Evolutionary conservation across 2,888 invertebrate species (phyloP), one percentile per base, ranked within the genome.

Genomic region (Hylaea fasciaria): DNA sequence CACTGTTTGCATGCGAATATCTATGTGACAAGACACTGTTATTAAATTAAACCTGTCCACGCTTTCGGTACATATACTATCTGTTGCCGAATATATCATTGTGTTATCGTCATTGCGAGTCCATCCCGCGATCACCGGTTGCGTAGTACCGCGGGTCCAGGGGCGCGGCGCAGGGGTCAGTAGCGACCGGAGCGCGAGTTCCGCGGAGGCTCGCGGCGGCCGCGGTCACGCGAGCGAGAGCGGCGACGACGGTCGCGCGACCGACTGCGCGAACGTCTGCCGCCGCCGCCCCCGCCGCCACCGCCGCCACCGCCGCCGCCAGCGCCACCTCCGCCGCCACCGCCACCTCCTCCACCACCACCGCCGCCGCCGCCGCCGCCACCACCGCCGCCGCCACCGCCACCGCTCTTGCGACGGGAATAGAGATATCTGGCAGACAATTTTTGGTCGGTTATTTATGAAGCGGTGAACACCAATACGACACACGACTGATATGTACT

Each of bases 391-490:
- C 62, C 57, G 32, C 62, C 62, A 14, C 64, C 64, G 37, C 65
- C 66, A 28, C 65, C 66, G 37, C 93, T 93, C 85, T 86, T 86
- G 86, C 96, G 94, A 12, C 96, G 94, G 48, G 96, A 95, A 87
- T 96, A 95, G 76, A 96, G 82, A 85, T 96, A 95, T 79, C 95
- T 94, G 81, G 1, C 85, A 73, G 10, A 54, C 57, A 10, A 40
- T 14, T n/a, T 37, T 37, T 12, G n/a, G 3, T 35, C 9, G 10
- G 1, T 35, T 5, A 35, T 35, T 35, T 35, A n/a, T n/a, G n/a
- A n/a, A n/a, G n/a, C n/a, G n/a, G n/a, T n/a, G n/a, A n/a, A n/a
- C n/a, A n/a, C n/a, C n/a, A n/a, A n/a, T n/a, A n/a, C n/a, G n/a
- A n/a, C n/a, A n/a, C n/a, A n/a, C n/a, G n/a, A n/a, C n/a, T n/a